Conservation (phyloP, 2,888 invertebrate genomes). For the Melanostoma scalare region DNA sequence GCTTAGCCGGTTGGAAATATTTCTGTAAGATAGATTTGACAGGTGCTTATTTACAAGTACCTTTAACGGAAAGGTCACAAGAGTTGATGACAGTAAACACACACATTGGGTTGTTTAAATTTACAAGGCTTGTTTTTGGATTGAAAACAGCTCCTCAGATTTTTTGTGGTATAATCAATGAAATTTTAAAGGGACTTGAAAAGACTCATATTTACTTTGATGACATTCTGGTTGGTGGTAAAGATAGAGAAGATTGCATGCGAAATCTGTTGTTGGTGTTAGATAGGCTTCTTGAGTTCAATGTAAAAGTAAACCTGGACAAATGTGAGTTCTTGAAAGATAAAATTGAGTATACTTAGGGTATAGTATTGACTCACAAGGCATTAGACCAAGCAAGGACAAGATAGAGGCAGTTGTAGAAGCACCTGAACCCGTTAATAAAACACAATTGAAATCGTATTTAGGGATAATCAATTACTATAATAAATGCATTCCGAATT, state of each 20-base stretch:
- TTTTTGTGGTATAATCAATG: constrained; percentile 26
- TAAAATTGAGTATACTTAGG: constrained; percentile 55
- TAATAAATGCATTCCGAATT: constrained; percentile 61
- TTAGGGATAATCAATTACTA: constrained; percentile 61
- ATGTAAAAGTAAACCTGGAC: constrained; percentile 59
- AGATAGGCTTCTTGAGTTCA: constrained; percentile 59
- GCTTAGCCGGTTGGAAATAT: constrained; percentile 69
- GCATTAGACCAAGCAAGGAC: constrained; percentile 42
- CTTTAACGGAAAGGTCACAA: constrained; percentile 64
- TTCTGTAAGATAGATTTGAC: constrained; percentile 69
- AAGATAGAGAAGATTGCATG: background rate
- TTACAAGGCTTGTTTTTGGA: constrained; percentile 35
- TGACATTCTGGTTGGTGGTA: background rate
- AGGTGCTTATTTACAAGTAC: constrained; percentile 73
- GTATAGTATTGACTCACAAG: constrained; percentile 28
- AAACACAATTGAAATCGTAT: constrained; percentile 59
- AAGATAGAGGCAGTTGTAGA: constrained; percentile 36
- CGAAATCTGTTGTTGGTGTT: constrained; percentile 27
- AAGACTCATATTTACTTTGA: constrained; percentile 17
- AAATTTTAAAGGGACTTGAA: background rate
- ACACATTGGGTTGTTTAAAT: constrained; percentile 39
- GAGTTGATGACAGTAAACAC: constrained; percentile 74
- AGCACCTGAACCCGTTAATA: constrained; percentile 20
- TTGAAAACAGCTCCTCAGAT: constrained; percentile 27
- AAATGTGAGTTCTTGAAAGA: constrained; percentile 65